phyloP scores from a whole-genome alignment of 2,888 invertebrate species.

The Scaptomyza reducta region DNA sequence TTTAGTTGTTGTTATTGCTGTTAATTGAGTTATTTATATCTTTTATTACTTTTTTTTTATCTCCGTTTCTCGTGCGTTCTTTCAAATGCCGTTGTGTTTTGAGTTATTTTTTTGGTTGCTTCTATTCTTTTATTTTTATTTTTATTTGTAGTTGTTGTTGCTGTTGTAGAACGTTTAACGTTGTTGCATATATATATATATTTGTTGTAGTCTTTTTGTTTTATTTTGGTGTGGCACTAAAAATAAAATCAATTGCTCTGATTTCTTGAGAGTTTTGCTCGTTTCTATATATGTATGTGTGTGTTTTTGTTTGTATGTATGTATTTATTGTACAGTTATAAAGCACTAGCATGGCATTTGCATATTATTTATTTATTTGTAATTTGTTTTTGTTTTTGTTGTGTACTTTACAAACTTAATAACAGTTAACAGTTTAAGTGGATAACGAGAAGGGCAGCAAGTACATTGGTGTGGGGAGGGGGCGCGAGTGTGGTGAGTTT shows the following conservation, averaged over 20 bases:
- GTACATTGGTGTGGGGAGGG: background rate
- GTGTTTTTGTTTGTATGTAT: constrained; percentile 22
- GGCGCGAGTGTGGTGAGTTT: constrained; percentile 2
- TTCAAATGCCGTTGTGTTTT: constrained; percentile 66
- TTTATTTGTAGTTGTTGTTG: constrained; percentile 38
- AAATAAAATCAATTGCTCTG: constrained; percentile 79
- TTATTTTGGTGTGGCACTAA: constrained; percentile 61
- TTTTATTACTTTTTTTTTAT: constrained; percentile 2
- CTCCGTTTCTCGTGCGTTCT: constrained; percentile 31
- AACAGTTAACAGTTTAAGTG: constrained; percentile 49
- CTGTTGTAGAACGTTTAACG: constrained; percentile 70
- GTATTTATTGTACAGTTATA: constrained; percentile 76
- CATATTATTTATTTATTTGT: constrained; percentile 24
- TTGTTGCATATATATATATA: constrained; percentile 20
- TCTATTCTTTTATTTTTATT: constrained; percentile 14
- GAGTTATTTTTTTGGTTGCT: no score
- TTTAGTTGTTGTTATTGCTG: constrained; percentile 10
- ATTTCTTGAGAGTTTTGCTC: constrained; percentile 23
- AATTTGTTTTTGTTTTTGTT: background rate
- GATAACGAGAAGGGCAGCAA: constrained; percentile 8
- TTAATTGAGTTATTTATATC: constrained; percentile 71
- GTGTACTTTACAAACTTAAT: constrained; percentile 59
- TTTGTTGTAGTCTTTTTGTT: constrained; percentile 27
- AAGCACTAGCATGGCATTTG: constrained; percentile 78
- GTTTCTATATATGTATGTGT: constrained; percentile 3